Percentiles rank a stretch among this genome's conserved stretches.
Evolutionary conservation across 2,797 vertebrate genomes (phyloP).

Genomic region (Rhinophrynus dorsalis): DNA sequence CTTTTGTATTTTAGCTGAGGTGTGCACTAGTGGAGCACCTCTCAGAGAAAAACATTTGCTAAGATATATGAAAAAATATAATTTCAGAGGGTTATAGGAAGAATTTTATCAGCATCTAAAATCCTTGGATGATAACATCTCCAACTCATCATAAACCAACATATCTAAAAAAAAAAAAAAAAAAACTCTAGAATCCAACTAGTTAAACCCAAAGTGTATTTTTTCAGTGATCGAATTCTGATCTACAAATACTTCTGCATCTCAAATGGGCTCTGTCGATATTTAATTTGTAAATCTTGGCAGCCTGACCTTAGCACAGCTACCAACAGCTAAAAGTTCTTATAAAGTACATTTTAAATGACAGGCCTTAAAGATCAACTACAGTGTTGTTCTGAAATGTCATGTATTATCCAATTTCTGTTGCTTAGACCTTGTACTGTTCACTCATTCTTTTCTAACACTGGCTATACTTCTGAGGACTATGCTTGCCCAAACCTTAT

Average conservation of each 20-base stretch:
- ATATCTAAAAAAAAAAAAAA: too few relatives aligned
- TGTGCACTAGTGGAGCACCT: too few relatives aligned
- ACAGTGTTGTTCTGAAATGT: constrained; percentile 37
- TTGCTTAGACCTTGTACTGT: constrained; percentile 8
- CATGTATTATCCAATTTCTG: constrained; percentile 34
- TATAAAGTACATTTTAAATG: constrained; percentile 43
- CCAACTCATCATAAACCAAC: too few relatives aligned
- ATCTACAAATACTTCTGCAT: constrained; percentile 29
- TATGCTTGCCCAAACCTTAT: background rate
- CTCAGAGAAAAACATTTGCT: too few relatives aligned
- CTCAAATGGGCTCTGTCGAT: constrained; percentile 30
- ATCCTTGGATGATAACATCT: too few relatives aligned
- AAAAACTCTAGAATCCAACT: too few relatives aligned
- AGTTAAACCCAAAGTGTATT: too few relatives aligned
- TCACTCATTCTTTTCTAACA: background rate
- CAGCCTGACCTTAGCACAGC: constrained; percentile 38
- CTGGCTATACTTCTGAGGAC: constrained; percentile 4
- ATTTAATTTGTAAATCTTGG: constrained; percentile 46
- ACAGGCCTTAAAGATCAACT: constrained; percentile 39
- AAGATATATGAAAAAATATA: too few relatives aligned
- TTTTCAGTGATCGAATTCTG: too few relatives aligned
- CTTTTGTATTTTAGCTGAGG: too few relatives aligned
- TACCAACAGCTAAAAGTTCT: constrained; percentile 22
- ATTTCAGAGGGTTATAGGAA: too few relatives aligned
- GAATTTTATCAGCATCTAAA: too few relatives aligned